A percentile compares a stretch with the other conserved stretches of the same genome.
phyloP scores from a whole-genome alignment of 2,113 vertebrate species.

The Ictalurus punctatus region DNA sequence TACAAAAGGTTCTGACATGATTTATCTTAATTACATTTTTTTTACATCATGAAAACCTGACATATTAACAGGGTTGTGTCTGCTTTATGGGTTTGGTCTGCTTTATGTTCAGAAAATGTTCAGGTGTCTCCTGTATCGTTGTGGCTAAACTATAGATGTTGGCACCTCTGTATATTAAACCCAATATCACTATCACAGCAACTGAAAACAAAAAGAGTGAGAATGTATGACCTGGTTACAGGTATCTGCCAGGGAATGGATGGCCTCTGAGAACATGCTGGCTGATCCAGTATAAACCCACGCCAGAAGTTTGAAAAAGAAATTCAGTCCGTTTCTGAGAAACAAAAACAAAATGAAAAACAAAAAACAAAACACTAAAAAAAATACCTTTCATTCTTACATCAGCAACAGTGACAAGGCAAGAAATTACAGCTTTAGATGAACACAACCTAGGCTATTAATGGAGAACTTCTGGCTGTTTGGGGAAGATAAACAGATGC shows the following conservation, averaged over 20 bases:
- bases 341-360: neutral
- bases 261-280: constrained; percentile 98
- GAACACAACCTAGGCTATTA: neutral
- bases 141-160: neutral
- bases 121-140: neutral
- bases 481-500: neutral
- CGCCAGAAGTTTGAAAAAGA: constrained; percentile 96
- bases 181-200: neutral
- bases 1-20: too few relatives aligned
- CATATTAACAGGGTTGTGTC: too few relatives aligned
- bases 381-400: neutral
- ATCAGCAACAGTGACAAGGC: neutral
- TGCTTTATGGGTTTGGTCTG: too few relatives aligned
- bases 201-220: neutral
- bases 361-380: neutral
- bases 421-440: neutral
- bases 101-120: neutral
- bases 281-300: constrained; percentile 99
- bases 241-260: constrained; percentile 96
- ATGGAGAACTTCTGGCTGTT: neutral
- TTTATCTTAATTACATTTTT: too few relatives aligned
- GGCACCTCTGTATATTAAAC: neutral
- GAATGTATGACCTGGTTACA: constrained; percentile 85
- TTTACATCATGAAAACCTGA: too few relatives aligned
- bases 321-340: constrained; percentile 95